Evolutionary conservation across 2,797 vertebrate genomes (phyloP).

Genomic region (Pterois miles): DNA sequence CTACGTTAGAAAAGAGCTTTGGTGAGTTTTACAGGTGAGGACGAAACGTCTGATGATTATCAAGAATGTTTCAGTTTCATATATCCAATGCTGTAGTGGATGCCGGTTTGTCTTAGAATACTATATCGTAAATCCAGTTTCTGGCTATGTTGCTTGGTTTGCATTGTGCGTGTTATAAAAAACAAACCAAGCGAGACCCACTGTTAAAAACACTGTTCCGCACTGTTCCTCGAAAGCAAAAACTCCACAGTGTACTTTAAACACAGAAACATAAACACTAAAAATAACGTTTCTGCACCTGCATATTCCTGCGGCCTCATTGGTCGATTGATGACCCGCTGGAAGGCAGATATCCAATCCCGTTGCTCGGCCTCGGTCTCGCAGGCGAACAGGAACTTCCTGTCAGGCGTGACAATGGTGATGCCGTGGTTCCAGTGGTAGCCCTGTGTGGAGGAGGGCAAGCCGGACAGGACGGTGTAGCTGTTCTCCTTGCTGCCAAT

Average conservation of each 20-base stretch:
- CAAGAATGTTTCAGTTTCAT: too few species aligned
- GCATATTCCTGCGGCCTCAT: conserved; percentile 99
- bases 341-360: conserved; percentile 94
- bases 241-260: background rate
- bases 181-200: too few species aligned
- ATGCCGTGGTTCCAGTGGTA: conserved; percentile 94
- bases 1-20: too few species aligned
- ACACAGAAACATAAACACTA: background rate
- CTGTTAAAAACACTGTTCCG: too few species aligned
- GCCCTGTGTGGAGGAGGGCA: conserved; percentile 90
- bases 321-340: conserved; percentile 92
- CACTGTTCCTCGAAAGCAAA: too few species aligned
- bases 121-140: too few species aligned
- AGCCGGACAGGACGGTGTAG: conserved; percentile 92
- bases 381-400: conserved; percentile 95
- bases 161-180: too few species aligned
- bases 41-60: too few species aligned
- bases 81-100: too few species aligned
- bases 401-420: conserved; percentile 94
- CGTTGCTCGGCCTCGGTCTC: conserved; percentile 92
- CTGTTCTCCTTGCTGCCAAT: conserved; percentile 96
- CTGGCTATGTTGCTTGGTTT: too few species aligned
- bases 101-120: too few species aligned
- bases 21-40: too few species aligned
- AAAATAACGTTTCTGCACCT: conserved; percentile 74